Evolutionary conservation across 1,140 invertebrate genomes (phyloP).

Genomic region (Magallana gigas): DNA sequence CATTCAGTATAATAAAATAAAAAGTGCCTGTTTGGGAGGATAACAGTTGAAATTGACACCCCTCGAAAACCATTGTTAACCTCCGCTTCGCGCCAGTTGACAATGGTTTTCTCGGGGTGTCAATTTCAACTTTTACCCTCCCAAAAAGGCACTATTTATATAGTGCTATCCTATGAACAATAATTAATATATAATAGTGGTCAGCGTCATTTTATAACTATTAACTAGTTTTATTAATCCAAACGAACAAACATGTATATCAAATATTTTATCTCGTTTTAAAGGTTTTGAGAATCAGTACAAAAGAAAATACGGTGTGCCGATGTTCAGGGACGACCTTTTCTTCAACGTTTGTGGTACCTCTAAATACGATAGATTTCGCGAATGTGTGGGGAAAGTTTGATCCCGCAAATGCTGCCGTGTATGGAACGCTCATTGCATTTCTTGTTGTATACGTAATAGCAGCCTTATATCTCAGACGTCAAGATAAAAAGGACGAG

Average conservation of each 20-base stretch:
- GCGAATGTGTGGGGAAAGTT: constrained; percentile 79
- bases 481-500: constrained; percentile 73
- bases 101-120: too few species aligned
- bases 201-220: neutral
- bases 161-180: too few species aligned
- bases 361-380: constrained; percentile 81
- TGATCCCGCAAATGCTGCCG: constrained; percentile 68
- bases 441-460: constrained; percentile 77
- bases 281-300: constrained; percentile 52
- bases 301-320: constrained; percentile 52
- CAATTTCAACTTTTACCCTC: too few species aligned
- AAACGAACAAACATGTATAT: neutral
- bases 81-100: too few species aligned
- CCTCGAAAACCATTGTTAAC: too few species aligned
- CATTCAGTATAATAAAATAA: too few species aligned
- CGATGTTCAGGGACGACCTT: constrained; percentile 40
- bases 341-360: constrained; percentile 75
- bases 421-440: constrained; percentile 77
- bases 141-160: too few species aligned
- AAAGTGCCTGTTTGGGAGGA: too few species aligned
- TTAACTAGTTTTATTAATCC: too few species aligned
- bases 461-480: constrained; percentile 76
- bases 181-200: too few species aligned
- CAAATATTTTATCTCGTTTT: neutral
- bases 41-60: too few species aligned